These are phyloP conservation scores for Drepana falcataria DNA, from an alignment of 2,888 invertebrate species.

Conservation along the genomic window DNA sequence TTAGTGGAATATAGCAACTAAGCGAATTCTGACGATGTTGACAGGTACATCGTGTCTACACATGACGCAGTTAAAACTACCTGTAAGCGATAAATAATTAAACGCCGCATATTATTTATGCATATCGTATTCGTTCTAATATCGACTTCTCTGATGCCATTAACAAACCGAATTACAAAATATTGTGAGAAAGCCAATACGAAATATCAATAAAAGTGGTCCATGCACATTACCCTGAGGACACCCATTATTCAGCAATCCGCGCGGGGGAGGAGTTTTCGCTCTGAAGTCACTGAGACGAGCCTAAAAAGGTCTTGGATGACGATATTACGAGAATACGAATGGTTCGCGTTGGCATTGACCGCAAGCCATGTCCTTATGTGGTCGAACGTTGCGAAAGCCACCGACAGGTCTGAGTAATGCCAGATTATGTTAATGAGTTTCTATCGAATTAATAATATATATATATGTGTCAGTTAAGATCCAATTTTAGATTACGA, in stretches of 20 bases:
- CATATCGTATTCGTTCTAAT: not conserved
- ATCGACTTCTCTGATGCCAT: not conserved
- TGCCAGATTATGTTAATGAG: conserved; percentile 8
- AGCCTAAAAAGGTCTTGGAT: conserved; percentile 56
- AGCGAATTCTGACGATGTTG: too few species aligned
- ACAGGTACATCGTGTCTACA: too few species aligned
- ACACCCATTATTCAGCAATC: conserved; percentile 38
- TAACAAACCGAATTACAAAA: conserved; percentile 2
- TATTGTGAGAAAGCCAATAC: conserved; percentile 4
- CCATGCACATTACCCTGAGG: conserved; percentile 51
- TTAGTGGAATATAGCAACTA: too few species aligned
- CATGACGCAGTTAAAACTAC: too few species aligned
- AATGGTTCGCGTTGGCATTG: conserved; percentile 50
- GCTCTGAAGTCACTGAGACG: conserved; percentile 47
- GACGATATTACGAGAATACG: conserved; percentile 44
- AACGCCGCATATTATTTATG: too few species aligned
- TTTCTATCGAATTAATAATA: conserved; percentile 15
- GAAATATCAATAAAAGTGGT: conserved; percentile 36
- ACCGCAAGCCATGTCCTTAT: conserved; percentile 52
- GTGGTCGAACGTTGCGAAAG: conserved; percentile 56
- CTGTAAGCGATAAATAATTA: too few species aligned
- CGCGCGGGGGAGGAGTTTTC: conserved; percentile 46
- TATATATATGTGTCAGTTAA: conserved; percentile 12
- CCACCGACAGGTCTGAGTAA: conserved; percentile 29
- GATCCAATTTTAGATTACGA: conserved; percentile 3